These are phyloP conservation scores for Serranus cabrilla DNA, from an alignment of 2,797 vertebrate species.

Conservation along the genomic window DNA sequence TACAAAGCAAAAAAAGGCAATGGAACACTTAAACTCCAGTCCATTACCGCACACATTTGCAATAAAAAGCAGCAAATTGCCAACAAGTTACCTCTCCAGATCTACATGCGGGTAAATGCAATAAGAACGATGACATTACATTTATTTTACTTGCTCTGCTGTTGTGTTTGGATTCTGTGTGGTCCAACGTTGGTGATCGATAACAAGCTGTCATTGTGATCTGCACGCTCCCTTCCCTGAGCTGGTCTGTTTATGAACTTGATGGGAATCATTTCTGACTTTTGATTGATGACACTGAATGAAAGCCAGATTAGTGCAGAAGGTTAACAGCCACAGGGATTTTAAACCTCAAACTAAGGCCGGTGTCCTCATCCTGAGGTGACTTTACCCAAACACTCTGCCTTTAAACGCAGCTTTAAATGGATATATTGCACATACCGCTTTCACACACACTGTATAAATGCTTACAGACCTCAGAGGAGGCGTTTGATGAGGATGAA, in stretches of 20 bases:
- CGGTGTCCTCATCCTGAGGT: not conserved
- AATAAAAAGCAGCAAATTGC: constrained; percentile 32
- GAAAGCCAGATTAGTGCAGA: constrained; percentile 26
- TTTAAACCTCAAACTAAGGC: not conserved
- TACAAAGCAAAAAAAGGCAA: constrained; percentile 18
- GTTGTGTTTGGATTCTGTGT: constrained; percentile 17
- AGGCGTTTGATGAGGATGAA: constrained; percentile 10
- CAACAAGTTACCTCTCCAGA: constrained; percentile 17
- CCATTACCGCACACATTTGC: constrained; percentile 30
- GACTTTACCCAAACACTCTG: not conserved
- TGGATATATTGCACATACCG: not conserved
- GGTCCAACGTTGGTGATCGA: constrained; percentile 37
- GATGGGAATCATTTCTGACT: constrained; percentile 53
- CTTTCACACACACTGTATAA: constrained; percentile 29
- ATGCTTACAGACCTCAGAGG: constrained; percentile 38
- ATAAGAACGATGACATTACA: constrained; percentile 14
- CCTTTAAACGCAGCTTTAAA: not conserved
- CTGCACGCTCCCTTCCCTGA: not conserved
- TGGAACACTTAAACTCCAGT: constrained; percentile 20
- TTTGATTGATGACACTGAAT: constrained; percentile 43
- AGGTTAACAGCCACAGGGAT: constrained; percentile 24
- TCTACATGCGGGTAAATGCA: constrained; percentile 9
- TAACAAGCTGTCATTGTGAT: constrained; percentile 42
- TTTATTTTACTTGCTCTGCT: not conserved
- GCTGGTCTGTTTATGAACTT: constrained; percentile 49